Conservation (phyloP, 2,797 vertebrate genomes). For the Oreochromis grahami region DNA sequence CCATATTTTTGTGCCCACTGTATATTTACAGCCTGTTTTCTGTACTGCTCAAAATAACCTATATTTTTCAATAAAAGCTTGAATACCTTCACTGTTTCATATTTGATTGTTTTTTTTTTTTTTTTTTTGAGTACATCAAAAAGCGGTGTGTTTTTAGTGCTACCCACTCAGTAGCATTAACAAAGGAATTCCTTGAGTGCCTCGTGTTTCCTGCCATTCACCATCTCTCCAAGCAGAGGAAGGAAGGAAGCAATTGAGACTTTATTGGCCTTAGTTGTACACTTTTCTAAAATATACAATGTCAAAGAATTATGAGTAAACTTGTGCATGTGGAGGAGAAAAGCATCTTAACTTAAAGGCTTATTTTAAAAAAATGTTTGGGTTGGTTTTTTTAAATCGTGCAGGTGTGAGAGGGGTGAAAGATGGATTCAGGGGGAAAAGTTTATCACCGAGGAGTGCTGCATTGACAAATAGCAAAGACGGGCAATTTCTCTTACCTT, state of each 20-base stretch:
- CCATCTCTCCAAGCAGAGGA: constrained; percentile 31
- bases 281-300: constrained; percentile 13
- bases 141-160: background rate
- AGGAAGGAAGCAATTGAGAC: constrained; percentile 68
- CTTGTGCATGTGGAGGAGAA: background rate
- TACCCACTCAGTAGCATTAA: constrained; percentile 13
- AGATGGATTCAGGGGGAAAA: background rate
- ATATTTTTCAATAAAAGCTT: constrained; percentile 83
- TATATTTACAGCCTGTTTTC: constrained; percentile 46
- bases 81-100: background rate
- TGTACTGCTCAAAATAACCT: constrained; percentile 70
- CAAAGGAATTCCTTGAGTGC: constrained; percentile 48
- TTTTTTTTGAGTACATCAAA: background rate
- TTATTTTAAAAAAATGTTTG: background rate
- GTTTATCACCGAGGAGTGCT: background rate
- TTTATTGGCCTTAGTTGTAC: constrained; percentile 10
- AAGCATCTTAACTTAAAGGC: background rate
- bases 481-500: constrained; percentile 8
- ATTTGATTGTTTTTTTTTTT: background rate
- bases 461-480: constrained; percentile 7
- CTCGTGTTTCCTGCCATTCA: constrained; percentile 45
- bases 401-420: background rate
- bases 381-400: background rate
- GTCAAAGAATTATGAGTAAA: background rate
- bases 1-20: constrained; percentile 44